Evolutionary conservation across 2,888 invertebrate species (phyloP).

Genomic region (Capitulum mitella): DNA sequence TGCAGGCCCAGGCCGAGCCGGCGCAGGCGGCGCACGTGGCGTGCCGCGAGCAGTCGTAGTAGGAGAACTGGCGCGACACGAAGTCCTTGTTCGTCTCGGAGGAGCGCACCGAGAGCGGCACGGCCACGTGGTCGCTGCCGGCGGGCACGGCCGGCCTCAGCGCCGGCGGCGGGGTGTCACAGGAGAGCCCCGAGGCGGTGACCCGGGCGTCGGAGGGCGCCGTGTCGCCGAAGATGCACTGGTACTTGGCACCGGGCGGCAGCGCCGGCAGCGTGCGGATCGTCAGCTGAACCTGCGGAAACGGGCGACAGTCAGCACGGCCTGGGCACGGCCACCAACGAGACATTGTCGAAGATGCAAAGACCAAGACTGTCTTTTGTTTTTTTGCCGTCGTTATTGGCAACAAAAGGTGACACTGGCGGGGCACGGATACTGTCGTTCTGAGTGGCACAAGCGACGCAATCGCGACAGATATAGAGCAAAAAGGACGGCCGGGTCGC

Average conservation of each 20-base stretch:
- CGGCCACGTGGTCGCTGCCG: conserved; percentile 65
- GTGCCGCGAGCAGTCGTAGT: conserved; percentile 77
- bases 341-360: no score
- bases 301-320: no score
- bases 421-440: no score
- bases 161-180: conserved; percentile 69
- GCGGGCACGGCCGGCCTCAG: conserved; percentile 65
- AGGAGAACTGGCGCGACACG: conserved; percentile 83
- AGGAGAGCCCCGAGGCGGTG: conserved; percentile 71
- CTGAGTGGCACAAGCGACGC: no score
- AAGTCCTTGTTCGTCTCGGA: conserved; percentile 93
- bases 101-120: conserved; percentile 78
- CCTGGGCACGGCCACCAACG: no score
- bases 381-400: no score
- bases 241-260: conserved; percentile 80
- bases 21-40: conserved; percentile 73
- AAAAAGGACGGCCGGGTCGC: no score
- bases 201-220: conserved; percentile 83
- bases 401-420: no score
- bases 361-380: no score
- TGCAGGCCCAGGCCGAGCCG: conserved; percentile 87
- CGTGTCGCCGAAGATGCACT: conserved; percentile 82
- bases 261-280: conserved; percentile 82
- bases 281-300: conserved; percentile 67
- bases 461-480: no score